phyloP scores from a whole-genome alignment of 2,888 invertebrate species.

The Galeopsomyia nigrocyanea region DNA sequence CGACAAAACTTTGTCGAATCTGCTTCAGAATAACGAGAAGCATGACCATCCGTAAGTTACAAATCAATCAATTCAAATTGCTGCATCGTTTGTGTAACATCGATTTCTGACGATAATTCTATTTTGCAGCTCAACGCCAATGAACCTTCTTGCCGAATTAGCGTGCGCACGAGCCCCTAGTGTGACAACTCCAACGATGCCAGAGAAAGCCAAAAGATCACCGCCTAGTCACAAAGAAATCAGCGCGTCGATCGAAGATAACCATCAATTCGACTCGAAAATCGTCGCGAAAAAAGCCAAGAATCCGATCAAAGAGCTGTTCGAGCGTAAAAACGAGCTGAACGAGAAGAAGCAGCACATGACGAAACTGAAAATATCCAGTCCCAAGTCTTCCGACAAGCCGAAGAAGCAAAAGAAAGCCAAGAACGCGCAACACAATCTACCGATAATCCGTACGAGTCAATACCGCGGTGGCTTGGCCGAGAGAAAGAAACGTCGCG shows the following conservation, averaged over 20 bases:
- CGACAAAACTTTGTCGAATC: slow-evolving; percentile 63
- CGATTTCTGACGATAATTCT: not conserved
- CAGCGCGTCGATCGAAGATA: slow-evolving; percentile 12
- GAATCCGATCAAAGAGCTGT: slow-evolving; percentile 65
- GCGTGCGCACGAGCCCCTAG: slow-evolving; percentile 66
- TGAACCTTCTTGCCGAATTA: slow-evolving; percentile 66
- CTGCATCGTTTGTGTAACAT: too few relatives aligned
- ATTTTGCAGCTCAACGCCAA: slow-evolving; percentile 63
- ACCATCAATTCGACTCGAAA: not conserved
- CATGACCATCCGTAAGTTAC: slow-evolving; percentile 64
- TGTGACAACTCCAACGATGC: slow-evolving; percentile 52
- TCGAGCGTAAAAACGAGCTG: slow-evolving; percentile 64
- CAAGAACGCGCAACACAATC: slow-evolving; percentile 58
- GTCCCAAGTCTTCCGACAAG: slow-evolving; percentile 40
- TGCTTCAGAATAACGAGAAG: slow-evolving; percentile 64
- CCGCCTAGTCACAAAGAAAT: not conserved
- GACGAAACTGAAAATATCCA: slow-evolving; percentile 53
- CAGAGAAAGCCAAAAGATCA: slow-evolving; percentile 24
- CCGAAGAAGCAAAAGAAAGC: slow-evolving; percentile 57
- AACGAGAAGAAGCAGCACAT: slow-evolving; percentile 59
- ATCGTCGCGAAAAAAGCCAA: slow-evolving; percentile 56
- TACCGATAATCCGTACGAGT: slow-evolving; percentile 61
- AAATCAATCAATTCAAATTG: too few relatives aligned
- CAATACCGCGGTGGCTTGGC: slow-evolving; percentile 58
- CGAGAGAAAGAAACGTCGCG: slow-evolving; percentile 63